These are phyloP conservation scores for Microtus richardsoni DNA, from an alignment of 2,113 vertebrate species.

Conservation along the genomic window DNA sequence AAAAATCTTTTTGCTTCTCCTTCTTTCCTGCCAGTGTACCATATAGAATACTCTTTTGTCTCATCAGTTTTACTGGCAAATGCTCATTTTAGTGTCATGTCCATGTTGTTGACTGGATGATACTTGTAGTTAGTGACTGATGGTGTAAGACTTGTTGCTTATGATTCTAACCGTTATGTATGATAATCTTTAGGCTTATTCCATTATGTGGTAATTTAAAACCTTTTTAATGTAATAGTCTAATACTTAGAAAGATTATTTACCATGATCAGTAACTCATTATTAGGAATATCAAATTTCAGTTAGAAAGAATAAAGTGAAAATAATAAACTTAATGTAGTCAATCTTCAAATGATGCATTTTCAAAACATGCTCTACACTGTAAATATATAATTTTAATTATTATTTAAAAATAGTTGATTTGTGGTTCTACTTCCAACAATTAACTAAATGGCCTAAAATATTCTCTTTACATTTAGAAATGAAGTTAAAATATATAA, in stretches of 20 bases:
- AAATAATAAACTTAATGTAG: neutral
- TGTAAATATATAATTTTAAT: neutral
- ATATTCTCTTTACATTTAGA: neutral
- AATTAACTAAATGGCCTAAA: neutral
- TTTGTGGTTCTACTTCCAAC: neutral
- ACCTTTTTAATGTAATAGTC: neutral
- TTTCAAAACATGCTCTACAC: neutral
- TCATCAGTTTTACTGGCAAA: no score
- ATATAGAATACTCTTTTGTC: no score
- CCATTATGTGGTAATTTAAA: neutral
- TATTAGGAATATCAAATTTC: neutral
- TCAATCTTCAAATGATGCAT: neutral
- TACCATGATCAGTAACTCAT: neutral
- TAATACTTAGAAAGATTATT: neutral
- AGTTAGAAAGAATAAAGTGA: neutral
- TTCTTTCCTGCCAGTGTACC: no score
- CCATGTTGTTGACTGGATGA: neutral
- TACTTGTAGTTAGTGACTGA: neutral
- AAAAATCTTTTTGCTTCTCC: no score
- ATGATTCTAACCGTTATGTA: neutral
- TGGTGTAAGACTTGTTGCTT: neutral
- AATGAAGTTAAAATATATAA: neutral
- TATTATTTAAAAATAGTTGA: neutral
- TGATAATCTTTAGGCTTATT: neutral
- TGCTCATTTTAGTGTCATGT: neutral